Conservation (phyloP, 2,113 vertebrate species). For the Bambusicola thoracicus region DNA sequence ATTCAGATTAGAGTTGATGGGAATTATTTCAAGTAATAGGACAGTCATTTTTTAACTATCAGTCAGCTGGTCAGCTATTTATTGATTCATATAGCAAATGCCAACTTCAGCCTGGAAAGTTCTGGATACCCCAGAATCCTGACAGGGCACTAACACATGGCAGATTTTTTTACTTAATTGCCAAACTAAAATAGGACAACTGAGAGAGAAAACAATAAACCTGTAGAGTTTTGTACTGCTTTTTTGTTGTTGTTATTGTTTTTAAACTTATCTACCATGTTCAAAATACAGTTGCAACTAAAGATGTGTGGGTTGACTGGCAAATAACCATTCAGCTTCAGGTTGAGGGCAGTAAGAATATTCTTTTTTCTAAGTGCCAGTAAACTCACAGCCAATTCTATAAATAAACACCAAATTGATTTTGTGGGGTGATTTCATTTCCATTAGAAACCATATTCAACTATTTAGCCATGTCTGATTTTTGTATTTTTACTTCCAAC, state of each 20-base stretch:
- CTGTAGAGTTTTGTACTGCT: background rate
- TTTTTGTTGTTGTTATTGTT: background rate
- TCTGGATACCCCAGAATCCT: background rate
- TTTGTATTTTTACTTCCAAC: conserved; percentile 34
- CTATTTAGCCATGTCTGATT: conserved; percentile 14
- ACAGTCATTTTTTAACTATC: background rate
- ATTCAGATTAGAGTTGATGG: background rate
- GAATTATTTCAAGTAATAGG: background rate
- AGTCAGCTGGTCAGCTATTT: background rate
- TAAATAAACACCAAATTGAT: conserved; percentile 57
- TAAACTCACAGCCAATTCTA: conserved; percentile 9
- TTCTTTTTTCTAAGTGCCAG: conserved; percentile 1
- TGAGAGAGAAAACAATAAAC: conserved; percentile 19
- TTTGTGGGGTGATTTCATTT: conserved; percentile 48
- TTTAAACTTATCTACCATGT: background rate
- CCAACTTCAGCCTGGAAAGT: background rate
- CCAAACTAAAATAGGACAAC: conserved; percentile 3
- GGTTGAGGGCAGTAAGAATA: conserved; percentile 8
- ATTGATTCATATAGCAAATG: background rate
- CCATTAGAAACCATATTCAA: conserved; percentile 51
- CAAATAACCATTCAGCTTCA: conserved; percentile 13
- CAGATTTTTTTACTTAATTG: background rate
- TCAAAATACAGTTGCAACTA: conserved; percentile 19
- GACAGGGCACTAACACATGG: background rate
- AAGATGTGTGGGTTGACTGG: background rate